phyloP scores from a whole-genome alignment of 2,888 invertebrate genomes.

The Tetragnatha montana region DNA sequence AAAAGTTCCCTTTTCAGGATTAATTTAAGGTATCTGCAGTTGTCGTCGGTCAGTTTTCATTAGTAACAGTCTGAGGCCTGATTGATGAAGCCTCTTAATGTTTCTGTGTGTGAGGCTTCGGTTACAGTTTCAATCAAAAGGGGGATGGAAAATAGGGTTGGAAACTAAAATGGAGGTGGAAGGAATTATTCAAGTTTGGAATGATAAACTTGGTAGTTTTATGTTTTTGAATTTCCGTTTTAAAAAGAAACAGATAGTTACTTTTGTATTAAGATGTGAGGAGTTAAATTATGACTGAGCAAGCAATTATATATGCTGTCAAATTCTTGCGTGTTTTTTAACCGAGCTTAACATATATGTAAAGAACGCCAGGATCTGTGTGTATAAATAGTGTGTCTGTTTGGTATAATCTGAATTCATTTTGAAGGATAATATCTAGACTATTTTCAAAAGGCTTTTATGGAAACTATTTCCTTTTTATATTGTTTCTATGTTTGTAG shows the following conservation, averaged over 20 bases:
- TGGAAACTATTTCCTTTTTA: too few relatives aligned
- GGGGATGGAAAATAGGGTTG: not conserved
- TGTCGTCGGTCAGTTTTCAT: slow-evolving; percentile 48
- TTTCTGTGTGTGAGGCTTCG: not conserved
- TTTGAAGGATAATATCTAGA: too few relatives aligned
- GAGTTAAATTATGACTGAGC: too few relatives aligned
- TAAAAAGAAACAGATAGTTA: not conserved
- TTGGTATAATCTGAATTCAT: too few relatives aligned
- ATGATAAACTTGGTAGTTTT: not conserved
- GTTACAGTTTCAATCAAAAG: not conserved
- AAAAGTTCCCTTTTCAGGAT: not conserved
- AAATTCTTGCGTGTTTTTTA: too few relatives aligned
- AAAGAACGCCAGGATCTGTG: too few relatives aligned
- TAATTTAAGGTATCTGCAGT: slow-evolving; percentile 44
- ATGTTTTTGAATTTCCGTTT: not conserved
- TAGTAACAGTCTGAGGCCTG: not conserved
- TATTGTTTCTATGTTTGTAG: too few relatives aligned
- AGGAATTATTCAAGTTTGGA: not conserved
- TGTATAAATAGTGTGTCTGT: too few relatives aligned
- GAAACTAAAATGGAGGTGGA: not conserved
- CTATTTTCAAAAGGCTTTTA: too few relatives aligned
- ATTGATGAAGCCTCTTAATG: slow-evolving; percentile 7
- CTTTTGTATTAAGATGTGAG: not conserved
- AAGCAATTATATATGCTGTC: too few relatives aligned
- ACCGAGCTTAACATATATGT: too few relatives aligned